Percentiles rank a stretch among this genome's conserved stretches.
Evolutionary conservation across 1,140 invertebrate species (phyloP).

Genomic region (Metaphire vulgaris): DNA sequence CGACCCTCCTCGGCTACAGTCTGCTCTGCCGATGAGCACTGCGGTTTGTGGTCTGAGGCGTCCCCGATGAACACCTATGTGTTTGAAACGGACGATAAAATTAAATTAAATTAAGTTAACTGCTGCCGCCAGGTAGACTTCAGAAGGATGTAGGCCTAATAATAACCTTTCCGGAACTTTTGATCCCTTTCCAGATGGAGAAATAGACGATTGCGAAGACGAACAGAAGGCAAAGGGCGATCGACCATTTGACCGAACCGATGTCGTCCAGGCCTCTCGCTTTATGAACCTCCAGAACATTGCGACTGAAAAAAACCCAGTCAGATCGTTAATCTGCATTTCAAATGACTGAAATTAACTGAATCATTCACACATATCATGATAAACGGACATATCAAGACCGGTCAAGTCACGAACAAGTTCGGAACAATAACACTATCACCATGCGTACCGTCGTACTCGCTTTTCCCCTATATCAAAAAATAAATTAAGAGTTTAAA

Average conservation of each 20-base stretch:
- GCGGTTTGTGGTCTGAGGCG: too few relatives aligned
- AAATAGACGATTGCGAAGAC: slow-evolving; percentile 54
- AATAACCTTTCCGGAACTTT: slow-evolving; percentile 57
- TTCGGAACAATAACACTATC: neutral
- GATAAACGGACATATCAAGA: slow-evolving; percentile 2
- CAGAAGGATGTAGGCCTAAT: too few relatives aligned
- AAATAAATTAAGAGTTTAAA: too few relatives aligned
- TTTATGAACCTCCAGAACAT: slow-evolving; percentile 43
- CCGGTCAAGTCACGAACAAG: neutral
- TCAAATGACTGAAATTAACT: slow-evolving; percentile 2
- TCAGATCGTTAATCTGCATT: slow-evolving; percentile 5
- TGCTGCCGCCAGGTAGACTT: too few relatives aligned
- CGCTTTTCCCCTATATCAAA: too few relatives aligned
- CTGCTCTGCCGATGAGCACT: too few relatives aligned
- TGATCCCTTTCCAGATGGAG: slow-evolving; percentile 55
- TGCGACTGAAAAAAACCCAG: slow-evolving; percentile 33
- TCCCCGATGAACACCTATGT: too few relatives aligned
- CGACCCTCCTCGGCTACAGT: too few relatives aligned
- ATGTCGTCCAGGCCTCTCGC: slow-evolving; percentile 48
- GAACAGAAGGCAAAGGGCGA: slow-evolving; percentile 50
- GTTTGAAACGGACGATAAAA: too few relatives aligned
- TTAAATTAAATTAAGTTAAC: too few relatives aligned
- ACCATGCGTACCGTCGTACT: too few relatives aligned
- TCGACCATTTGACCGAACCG: slow-evolving; percentile 51
- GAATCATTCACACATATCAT: neutral